Evolutionary conservation across 2,888 invertebrate species (phyloP).

Genomic region (Blera fallax): DNA sequence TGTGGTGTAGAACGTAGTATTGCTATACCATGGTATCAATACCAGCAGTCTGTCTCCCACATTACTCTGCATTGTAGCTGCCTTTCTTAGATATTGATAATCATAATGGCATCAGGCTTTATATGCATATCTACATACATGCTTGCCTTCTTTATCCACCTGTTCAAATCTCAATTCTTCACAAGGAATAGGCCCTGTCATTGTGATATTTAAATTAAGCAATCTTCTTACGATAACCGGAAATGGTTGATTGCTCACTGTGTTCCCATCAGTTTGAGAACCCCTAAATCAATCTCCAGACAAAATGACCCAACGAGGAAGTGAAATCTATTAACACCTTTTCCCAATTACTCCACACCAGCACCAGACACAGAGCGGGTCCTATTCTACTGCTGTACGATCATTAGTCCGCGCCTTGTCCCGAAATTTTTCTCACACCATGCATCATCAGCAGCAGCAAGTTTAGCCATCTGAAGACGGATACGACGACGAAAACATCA

Average conservation of each 20-base stretch:
- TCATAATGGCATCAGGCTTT: no score
- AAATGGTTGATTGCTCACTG: slow-evolving; percentile 10
- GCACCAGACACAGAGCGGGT: neutral
- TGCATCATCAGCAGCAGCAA: slow-evolving; percentile 37
- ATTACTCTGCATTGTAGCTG: no score
- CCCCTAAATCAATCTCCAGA: slow-evolving; percentile 16
- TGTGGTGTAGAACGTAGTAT: no score
- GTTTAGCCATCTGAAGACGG: slow-evolving; percentile 26
- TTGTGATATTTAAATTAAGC: neutral
- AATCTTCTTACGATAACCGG: slow-evolving; percentile 8
- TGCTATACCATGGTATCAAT: no score
- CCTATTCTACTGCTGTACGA: slow-evolving; percentile 6
- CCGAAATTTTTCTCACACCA: slow-evolving; percentile 62
- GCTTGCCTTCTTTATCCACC: neutral
- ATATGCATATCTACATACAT: no score
- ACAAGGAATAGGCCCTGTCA: neutral
- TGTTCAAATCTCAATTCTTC: neutral
- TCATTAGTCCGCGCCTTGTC: slow-evolving; percentile 63
- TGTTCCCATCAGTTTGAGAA: neutral
- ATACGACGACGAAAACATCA: slow-evolving; percentile 49
- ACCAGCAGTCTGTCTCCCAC: no score
- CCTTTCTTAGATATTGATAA: no score
- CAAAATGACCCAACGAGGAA: slow-evolving; percentile 53
- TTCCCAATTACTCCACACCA: slow-evolving; percentile 54
- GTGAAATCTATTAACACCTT: slow-evolving; percentile 69